These are phyloP conservation scores for Drosophila nr. fundita DNA, from an alignment of 2,888 invertebrate genomes.

Conservation along the genomic window DNA sequence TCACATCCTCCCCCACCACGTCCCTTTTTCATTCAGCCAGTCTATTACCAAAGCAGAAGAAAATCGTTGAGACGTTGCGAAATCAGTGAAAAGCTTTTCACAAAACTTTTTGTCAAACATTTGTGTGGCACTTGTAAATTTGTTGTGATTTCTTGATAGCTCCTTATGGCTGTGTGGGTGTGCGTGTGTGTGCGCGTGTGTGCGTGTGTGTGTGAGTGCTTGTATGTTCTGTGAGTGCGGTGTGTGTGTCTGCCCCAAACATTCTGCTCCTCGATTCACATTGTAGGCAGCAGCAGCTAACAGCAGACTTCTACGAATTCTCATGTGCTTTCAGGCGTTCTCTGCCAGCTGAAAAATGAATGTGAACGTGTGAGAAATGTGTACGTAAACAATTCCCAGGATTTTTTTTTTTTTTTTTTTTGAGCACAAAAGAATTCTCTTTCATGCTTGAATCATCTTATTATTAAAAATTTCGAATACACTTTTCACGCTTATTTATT, in stretches of 20 bases:
- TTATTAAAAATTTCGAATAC: constrained; percentile 63
- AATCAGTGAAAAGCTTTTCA: constrained; percentile 77
- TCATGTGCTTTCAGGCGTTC: constrained; percentile 68
- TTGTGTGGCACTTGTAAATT: constrained; percentile 79
- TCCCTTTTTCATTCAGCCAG: constrained; percentile 16
- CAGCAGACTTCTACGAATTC: constrained; percentile 71
- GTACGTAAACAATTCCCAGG: constrained; percentile 36
- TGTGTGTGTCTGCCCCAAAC: constrained; percentile 18
- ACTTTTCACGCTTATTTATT: constrained; percentile 68
- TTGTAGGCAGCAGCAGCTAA: constrained; percentile 21
- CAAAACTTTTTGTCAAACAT: constrained; percentile 80
- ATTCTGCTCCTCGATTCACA: constrained; percentile 4
- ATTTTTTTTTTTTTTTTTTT: constrained; percentile 12
- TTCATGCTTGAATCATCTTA: constrained; percentile 73
- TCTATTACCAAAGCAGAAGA: constrained; percentile 50
- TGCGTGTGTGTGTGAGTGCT: constrained; percentile 21
- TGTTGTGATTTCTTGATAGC: constrained; percentile 81
- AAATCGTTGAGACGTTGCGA: constrained; percentile 76
- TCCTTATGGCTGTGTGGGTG: constrained; percentile 53
- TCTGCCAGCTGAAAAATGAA: constrained; percentile 52
- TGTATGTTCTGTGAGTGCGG: constrained; percentile 19
- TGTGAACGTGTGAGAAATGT: constrained; percentile 64
- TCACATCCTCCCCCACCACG: not conserved
- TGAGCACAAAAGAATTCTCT: constrained; percentile 48
- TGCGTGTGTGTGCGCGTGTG: constrained; percentile 16